Percentiles rank a stretch among this genome's conserved stretches.
Evolutionary conservation across 1,140 invertebrate genomes (phyloP).

Genomic region (Papilio dardanus): DNA sequence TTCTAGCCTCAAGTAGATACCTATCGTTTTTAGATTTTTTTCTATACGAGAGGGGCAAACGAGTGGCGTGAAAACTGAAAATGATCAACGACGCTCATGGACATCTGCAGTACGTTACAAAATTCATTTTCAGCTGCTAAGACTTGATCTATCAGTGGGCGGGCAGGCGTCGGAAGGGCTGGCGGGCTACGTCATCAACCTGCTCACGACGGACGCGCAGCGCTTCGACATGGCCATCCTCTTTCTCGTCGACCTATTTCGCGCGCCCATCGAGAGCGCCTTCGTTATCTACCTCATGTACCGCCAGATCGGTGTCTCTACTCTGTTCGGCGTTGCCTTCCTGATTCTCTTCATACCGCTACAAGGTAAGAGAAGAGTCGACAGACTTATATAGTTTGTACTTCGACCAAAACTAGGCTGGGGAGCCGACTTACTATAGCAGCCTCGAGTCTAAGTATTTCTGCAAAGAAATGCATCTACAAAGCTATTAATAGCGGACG

Average conservation of each 20-base stretch:
- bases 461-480: too few species aligned
- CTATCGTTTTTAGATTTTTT: too few species aligned
- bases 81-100: too few species aligned
- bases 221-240: slow-evolving; percentile 87
- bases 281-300: slow-evolving; percentile 91
- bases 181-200: slow-evolving; percentile 93
- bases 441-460: too few species aligned
- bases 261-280: slow-evolving; percentile 90
- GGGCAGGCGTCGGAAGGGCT: slow-evolving; percentile 90
- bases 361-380: slow-evolving; percentile 83
- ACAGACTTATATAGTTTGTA: too few species aligned
- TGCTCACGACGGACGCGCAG: slow-evolving; percentile 93
- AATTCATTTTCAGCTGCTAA: slow-evolving; percentile 57
- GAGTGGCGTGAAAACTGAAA: too few species aligned
- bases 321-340: slow-evolving; percentile 89
- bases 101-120: too few species aligned
- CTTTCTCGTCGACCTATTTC: slow-evolving; percentile 87
- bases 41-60: too few species aligned
- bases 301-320: slow-evolving; percentile 86
- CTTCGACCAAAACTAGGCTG: too few species aligned
- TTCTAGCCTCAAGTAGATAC: too few species aligned
- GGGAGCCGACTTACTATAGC: too few species aligned
- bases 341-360: slow-evolving; percentile 92
- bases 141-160: slow-evolving; percentile 66
- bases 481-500: too few species aligned